Evolutionary conservation across 1,140 invertebrate species (phyloP).

Genomic region (Asobara japonica): DNA sequence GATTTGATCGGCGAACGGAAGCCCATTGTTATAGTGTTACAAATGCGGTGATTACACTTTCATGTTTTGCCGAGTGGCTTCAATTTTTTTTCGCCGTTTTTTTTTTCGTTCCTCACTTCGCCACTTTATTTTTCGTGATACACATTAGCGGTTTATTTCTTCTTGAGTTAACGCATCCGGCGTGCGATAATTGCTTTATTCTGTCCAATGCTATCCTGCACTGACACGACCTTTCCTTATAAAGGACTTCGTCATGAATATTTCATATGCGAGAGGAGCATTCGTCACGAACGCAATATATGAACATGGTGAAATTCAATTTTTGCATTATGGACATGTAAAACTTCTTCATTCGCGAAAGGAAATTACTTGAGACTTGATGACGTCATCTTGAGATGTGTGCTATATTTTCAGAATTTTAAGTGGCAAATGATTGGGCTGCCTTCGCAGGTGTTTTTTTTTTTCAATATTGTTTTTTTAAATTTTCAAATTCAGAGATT

Average conservation of each 20-base stretch:
- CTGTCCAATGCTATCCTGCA: neutral
- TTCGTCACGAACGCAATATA: neutral
- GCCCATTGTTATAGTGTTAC: slow-evolving; percentile 20
- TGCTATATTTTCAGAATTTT: too few species aligned
- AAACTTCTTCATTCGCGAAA: too few species aligned
- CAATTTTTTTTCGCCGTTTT: neutral
- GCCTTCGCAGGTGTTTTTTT: too few species aligned
- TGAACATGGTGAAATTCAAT: too few species aligned
- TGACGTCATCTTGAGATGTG: too few species aligned
- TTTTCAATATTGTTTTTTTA: too few species aligned
- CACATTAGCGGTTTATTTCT: neutral
- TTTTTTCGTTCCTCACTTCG: neutral
- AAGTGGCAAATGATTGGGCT: too few species aligned
- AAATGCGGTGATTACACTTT: neutral
- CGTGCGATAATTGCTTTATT: slow-evolving; percentile 14
- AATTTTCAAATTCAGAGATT: too few species aligned
- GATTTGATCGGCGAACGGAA: neutral
- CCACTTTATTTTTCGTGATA: neutral
- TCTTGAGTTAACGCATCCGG: neutral
- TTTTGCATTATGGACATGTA: too few species aligned
- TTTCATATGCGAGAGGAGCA: slow-evolving; percentile 1
- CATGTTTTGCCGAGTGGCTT: neutral
- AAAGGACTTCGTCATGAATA: slow-evolving; percentile 30
- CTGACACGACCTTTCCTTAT: neutral
- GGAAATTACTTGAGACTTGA: too few species aligned